Conservation (phyloP, 2,888 invertebrate species). For the Bruchidius siliquastri region DNA sequence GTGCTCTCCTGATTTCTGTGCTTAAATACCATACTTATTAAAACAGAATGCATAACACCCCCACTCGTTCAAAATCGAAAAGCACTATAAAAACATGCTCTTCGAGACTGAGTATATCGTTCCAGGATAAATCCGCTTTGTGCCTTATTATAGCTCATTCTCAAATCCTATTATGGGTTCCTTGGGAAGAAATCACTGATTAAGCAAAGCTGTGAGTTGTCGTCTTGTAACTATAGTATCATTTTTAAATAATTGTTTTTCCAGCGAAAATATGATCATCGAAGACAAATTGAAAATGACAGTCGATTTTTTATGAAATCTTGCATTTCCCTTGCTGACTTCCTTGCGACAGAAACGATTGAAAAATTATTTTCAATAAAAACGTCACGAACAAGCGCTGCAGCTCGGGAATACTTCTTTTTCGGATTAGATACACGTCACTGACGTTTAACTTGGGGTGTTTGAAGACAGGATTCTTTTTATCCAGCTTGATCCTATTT, state of each 20-base stretch:
- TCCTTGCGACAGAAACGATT: constrained; percentile 17
- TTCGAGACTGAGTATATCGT: too few relatives aligned
- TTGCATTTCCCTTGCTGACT: neutral
- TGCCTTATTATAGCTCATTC: too few relatives aligned
- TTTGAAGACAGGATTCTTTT: neutral
- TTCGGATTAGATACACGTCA: neutral
- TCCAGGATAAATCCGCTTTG: too few relatives aligned
- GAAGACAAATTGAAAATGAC: constrained; percentile 40
- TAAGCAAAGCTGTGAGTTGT: too few relatives aligned
- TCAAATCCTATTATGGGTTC: too few relatives aligned
- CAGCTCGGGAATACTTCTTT: constrained; percentile 35
- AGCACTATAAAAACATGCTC: too few relatives aligned
- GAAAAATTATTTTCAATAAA: constrained; percentile 39
- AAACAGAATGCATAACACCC: too few relatives aligned
- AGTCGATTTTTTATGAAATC: constrained; percentile 34
- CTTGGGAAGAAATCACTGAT: too few relatives aligned
- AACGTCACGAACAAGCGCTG: constrained; percentile 40
- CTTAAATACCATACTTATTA: too few relatives aligned
- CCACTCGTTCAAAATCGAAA: too few relatives aligned
- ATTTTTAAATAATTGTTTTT: constrained; percentile 13
- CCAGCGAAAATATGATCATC: constrained; percentile 26
- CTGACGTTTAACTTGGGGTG: neutral
- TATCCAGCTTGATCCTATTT: neutral
- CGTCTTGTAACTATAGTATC: too few relatives aligned
- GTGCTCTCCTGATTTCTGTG: too few relatives aligned